Percentiles rank a stretch among this genome's conserved stretches.
phyloP scores from a whole-genome alignment of 2,797 vertebrate genomes.

The Sebastes iracundus region DNA sequence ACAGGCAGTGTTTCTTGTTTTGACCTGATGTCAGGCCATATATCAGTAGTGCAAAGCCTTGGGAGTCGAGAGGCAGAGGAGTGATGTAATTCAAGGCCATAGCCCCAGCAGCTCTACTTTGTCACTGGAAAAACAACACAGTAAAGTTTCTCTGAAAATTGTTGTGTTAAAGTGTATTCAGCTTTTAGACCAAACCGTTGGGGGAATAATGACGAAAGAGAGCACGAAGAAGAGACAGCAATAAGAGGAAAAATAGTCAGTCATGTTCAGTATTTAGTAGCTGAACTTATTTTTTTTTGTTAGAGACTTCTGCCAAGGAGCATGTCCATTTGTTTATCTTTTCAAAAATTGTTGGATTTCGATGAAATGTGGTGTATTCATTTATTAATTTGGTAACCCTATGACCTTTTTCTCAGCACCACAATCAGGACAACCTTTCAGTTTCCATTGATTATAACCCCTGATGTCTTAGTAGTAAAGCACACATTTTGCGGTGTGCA shows the following conservation, averaged over 20 bases:
- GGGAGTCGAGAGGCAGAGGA: constrained; percentile 21
- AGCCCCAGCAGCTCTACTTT: constrained; percentile 16
- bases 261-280: not conserved
- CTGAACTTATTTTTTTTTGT: not conserved
- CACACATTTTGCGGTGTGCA: not conserved
- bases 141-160: not conserved
- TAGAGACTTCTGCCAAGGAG: not conserved
- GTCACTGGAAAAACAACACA: constrained; percentile 1
- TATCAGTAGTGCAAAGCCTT: constrained; percentile 41
- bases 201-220: not conserved
- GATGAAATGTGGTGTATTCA: not conserved
- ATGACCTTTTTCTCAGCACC: not conserved
- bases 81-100: constrained; percentile 27
- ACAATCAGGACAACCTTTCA: not conserved
- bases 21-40: constrained; percentile 50
- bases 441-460: not conserved
- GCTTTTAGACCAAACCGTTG: not conserved
- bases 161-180: not conserved
- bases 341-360: not conserved
- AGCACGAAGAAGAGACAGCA: not conserved
- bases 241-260: not conserved
- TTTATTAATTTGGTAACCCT: constrained; percentile 3
- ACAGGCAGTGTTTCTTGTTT: constrained; percentile 53
- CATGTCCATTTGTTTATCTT: not conserved
- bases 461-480: not conserved